phyloP scores from a whole-genome alignment of 1,140 invertebrate species.

The Orussus abietinus region DNA sequence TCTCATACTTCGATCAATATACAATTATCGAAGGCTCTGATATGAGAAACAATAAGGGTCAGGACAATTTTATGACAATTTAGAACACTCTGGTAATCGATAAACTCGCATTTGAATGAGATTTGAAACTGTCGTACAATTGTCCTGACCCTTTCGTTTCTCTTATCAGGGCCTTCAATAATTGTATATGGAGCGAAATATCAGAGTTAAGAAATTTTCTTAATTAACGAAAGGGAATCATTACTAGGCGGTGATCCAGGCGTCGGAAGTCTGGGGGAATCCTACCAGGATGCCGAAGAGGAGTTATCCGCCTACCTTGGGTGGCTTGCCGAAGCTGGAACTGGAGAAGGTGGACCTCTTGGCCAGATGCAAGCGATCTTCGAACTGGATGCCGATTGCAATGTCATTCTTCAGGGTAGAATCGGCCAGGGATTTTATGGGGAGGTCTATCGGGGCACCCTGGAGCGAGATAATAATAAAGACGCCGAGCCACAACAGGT shows the following conservation, averaged over 20 bases:
- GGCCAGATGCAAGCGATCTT: conserved; percentile 51
- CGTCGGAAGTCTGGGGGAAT: conserved; percentile 14
- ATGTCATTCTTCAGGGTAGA: conserved; percentile 58
- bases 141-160: too few species aligned
- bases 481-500: conserved; percentile 56
- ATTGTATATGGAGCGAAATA: too few species aligned
- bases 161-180: too few species aligned
- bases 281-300: conserved; percentile 25
- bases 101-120: neutral
- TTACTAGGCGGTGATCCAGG: too few species aligned
- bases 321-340: conserved; percentile 24
- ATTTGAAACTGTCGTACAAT: conserved; percentile 6
- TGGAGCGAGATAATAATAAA: conserved; percentile 53
- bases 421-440: conserved; percentile 71
- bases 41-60: too few species aligned
- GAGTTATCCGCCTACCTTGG: conserved; percentile 25
- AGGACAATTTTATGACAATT: too few species aligned
- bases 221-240: too few species aligned
- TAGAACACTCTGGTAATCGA: too few species aligned
- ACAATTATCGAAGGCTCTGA: too few species aligned
- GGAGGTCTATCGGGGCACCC: conserved; percentile 63
- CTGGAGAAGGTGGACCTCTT: conserved; percentile 24
- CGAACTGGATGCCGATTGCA: conserved; percentile 53
- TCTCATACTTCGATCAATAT: too few species aligned
- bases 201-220: too few species aligned